Evolutionary conservation across 2,888 invertebrate species (phyloP).

Genomic region (Campaea margaritaria): DNA sequence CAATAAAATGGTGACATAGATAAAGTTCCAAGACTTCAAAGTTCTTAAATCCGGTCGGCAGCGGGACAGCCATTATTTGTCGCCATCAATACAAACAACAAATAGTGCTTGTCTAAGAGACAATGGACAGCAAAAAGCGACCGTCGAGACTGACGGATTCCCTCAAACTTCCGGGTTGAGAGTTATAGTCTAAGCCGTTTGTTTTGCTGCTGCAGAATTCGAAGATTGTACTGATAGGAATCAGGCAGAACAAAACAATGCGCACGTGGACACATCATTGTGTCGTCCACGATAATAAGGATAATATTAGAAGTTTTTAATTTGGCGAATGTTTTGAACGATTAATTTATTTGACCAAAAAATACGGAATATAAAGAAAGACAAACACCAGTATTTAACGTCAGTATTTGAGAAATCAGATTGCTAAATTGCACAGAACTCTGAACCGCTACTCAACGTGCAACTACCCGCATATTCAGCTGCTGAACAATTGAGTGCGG

Average conservation of each 20-base stretch:
- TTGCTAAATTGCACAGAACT: no score
- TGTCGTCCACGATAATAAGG: slow-evolving; percentile 9
- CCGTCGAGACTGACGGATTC: slow-evolving; percentile 48
- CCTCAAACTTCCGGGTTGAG: slow-evolving; percentile 51
- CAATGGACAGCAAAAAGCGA: slow-evolving; percentile 57
- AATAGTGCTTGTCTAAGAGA: slow-evolving; percentile 49
- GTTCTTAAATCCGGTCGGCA: slow-evolving; percentile 42
- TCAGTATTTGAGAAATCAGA: no score
- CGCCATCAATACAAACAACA: slow-evolving; percentile 62
- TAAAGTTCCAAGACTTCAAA: slow-evolving; percentile 28
- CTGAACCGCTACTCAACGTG: background rate
- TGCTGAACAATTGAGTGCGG: slow-evolving; percentile 44
- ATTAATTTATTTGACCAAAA: background rate
- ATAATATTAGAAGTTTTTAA: slow-evolving; percentile 3
- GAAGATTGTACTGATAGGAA: slow-evolving; percentile 31
- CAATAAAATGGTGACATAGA: slow-evolving; percentile 22
- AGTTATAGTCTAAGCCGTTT: slow-evolving; percentile 36
- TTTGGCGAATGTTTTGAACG: background rate
- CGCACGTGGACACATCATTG: slow-evolving; percentile 20
- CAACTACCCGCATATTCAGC: slow-evolving; percentile 43
- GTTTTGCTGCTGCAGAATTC: slow-evolving; percentile 39
- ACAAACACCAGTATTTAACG: background rate
- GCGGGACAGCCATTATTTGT: slow-evolving; percentile 60
- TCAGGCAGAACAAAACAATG: slow-evolving; percentile 24
- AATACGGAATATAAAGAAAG: background rate